Evolutionary conservation across 2,113 vertebrate species (phyloP), one percentile per base, ranked within the genome.

Genomic region (Campylorhamphus procurvoides): DNA sequence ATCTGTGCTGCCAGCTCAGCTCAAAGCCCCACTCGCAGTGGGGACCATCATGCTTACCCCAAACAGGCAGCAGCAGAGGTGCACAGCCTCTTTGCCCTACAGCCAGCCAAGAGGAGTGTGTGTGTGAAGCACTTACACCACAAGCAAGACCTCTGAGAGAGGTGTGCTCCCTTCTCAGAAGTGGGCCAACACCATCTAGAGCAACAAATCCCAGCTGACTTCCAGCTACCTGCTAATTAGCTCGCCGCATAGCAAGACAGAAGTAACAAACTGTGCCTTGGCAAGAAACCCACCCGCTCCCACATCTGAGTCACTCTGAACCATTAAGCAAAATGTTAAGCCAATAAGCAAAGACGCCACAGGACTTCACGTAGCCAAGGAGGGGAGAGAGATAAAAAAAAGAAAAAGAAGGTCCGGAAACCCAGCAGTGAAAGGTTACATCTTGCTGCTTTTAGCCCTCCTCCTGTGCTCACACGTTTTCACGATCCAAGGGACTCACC

Each of bases 211-310:
- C 83, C 73, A 86, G 37, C 19, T 6, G 33, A 92, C 52, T 86
- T 91, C 39, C 46, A 96, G 17, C 60, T 89, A 91, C 94, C 90
- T 94, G 80, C 50, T 74, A 84, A 96, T 89, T 94, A 94, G 39
- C 64, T 40, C 71, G 69, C 87, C 89, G 75, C 50, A 87, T 0
- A 66, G 78, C 60, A 75, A 50, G 29, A 92, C 10, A 84, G 4
- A 22, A 85, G 60, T 29, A 92, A 85, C 66, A 88, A 86, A 92
- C 53, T 82, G 40, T 53, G 55, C 46, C 76, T 76, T 88, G 73
- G 69, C 90, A 94, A 94, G 85, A 96, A 97, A 86, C 89, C 76
- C 95, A 96, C 81, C 89, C 4, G 7, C 77, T 93, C 79, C 82
- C 74, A 84, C 59, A 88, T 40, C 83, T 93, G 94, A 96, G 84